phyloP scores from a whole-genome alignment of 2,797 vertebrate genomes.

The Nannoperca obscura region DNA sequence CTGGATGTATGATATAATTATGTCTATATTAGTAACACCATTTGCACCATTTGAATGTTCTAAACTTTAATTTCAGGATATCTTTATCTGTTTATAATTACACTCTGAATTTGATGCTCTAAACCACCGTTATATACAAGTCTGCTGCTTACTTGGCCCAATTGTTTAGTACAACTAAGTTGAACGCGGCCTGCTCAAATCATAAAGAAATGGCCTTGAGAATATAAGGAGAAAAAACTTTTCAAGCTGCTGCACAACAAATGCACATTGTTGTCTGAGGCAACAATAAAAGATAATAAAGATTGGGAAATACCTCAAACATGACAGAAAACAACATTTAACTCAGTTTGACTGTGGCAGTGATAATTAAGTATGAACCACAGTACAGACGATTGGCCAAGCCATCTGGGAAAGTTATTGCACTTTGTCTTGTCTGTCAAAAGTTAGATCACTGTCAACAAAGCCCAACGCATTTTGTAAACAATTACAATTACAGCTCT shows the following conservation, averaged over 20 bases:
- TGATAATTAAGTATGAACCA: conserved; percentile 66
- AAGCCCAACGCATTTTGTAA: conserved; percentile 56
- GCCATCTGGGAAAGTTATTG: conserved; percentile 72
- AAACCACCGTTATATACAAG: background rate
- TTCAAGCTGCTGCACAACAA: conserved; percentile 70
- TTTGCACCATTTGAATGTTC: background rate
- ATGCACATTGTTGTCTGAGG: conserved; percentile 61
- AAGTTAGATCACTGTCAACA: conserved; percentile 67
- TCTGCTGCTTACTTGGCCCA: background rate
- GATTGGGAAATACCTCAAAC: conserved; percentile 45
- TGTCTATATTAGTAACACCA: background rate
- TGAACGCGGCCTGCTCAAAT: conserved; percentile 16
- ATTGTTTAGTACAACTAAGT: background rate
- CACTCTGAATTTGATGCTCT: background rate
- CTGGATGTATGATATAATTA: background rate
- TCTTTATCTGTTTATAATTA: background rate
- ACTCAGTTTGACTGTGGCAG: conserved; percentile 39
- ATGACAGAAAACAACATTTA: conserved; percentile 77
- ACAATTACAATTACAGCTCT: conserved; percentile 52
- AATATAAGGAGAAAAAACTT: conserved; percentile 65
- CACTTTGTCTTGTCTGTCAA: conserved; percentile 51
- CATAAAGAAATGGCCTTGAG: conserved; percentile 52
- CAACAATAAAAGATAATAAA: conserved; percentile 63
- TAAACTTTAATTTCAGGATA: background rate
- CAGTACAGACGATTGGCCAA: conserved; percentile 37